A percentile compares a stretch with the other conserved stretches of the same genome.
Conservation (phyloP, 2,113 vertebrate genomes). For the Sprattus sprattus region DNA sequence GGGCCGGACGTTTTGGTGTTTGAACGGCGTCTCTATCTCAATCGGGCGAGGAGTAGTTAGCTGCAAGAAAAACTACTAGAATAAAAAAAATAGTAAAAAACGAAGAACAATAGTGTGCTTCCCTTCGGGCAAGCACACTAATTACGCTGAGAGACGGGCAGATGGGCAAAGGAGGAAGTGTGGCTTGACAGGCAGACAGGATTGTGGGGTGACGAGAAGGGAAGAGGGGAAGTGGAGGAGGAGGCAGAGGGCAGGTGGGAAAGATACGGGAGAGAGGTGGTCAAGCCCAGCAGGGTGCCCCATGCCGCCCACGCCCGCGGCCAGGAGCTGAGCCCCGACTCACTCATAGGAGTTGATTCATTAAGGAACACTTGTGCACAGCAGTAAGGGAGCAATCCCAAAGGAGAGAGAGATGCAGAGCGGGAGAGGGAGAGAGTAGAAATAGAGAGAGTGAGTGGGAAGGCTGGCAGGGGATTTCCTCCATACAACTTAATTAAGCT, state of each 20-base stretch:
- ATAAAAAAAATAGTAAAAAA: too few relatives aligned
- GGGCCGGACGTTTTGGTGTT: too few relatives aligned
- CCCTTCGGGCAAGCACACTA: too few relatives aligned
- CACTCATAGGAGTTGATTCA: constrained; percentile 19
- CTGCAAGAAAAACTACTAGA: too few relatives aligned
- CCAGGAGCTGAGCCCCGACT: neutral
- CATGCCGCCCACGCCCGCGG: neutral
- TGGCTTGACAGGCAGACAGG: too few relatives aligned
- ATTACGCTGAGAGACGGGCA: too few relatives aligned
- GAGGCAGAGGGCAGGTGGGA: neutral
- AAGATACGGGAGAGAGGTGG: neutral
- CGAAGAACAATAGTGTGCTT: too few relatives aligned
- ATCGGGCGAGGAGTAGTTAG: too few relatives aligned
- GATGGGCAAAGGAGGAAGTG: too few relatives aligned
- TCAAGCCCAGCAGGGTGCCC: neutral
- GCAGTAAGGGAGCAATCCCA: neutral
- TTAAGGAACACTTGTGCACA: constrained; percentile 14
- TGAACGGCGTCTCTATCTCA: too few relatives aligned
- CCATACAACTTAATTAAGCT: constrained; percentile 26
- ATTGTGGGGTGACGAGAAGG: neutral
- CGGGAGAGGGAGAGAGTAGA: neutral
- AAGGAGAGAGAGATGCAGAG: neutral
- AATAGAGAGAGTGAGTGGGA: neutral
- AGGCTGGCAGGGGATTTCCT: neutral
- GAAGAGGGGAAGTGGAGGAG: neutral